phyloP scores from a whole-genome alignment of 2,113 vertebrate genomes.

The Telmatochromis sp. region DNA sequence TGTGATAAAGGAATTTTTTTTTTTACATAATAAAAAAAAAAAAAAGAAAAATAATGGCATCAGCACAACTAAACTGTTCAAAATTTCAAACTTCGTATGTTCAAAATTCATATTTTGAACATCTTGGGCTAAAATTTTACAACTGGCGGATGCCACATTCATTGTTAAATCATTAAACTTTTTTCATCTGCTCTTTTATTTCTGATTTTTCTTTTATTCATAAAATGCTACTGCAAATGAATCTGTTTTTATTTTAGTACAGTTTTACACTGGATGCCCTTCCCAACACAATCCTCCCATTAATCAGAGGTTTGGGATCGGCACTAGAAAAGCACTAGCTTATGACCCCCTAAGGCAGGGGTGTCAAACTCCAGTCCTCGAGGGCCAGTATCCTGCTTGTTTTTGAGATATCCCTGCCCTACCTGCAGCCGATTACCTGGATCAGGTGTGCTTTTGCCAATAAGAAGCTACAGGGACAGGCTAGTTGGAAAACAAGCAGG shows the following conservation, averaged over 20 bases:
- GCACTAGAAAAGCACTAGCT: not conserved
- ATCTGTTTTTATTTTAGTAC: not conserved
- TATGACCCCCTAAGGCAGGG: not conserved
- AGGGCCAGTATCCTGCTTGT: not conserved
- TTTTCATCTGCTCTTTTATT: not conserved
- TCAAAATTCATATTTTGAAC: not conserved
- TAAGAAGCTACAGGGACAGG: not conserved
- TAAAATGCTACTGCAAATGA: not conserved
- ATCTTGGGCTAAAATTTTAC: not conserved
- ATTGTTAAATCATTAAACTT: not conserved
- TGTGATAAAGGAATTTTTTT: not conserved
- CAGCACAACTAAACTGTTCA: not conserved
- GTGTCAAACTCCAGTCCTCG: not conserved
- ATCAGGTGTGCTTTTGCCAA: not conserved
- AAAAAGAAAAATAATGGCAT: not conserved
- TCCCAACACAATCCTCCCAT: not conserved
- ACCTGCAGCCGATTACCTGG: not conserved
- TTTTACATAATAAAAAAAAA: not conserved
- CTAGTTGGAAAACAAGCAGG: not conserved
- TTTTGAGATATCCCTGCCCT: rapidly evolving
- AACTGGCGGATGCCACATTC: not conserved
- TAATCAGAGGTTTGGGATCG: not conserved
- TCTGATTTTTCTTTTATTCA: not conserved
- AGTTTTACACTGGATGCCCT: not conserved
- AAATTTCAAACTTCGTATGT: not conserved